Base-by-base conservation (phyloP, 2,113 vertebrate species). In the Apeltes quadracus region DNA sequence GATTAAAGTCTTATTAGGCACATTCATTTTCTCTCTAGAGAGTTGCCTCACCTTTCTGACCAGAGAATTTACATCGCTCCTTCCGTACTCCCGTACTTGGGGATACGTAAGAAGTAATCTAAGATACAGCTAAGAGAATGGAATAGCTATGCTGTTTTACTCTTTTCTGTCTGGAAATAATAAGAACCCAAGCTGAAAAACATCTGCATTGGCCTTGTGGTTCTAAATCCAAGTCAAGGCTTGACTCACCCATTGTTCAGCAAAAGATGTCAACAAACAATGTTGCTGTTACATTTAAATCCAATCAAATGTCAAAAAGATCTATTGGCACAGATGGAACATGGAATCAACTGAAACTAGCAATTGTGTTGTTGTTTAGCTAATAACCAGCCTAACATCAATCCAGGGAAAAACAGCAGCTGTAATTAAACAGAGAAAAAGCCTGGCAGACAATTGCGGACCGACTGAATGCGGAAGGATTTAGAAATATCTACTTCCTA, bases 171-270 rank as follows among this genome's bases (percentile, higher is more conserved):
- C 15, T 54, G 36, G 43, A 46, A 63, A 32, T 55, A 53, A 63
- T 4, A 5, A 55, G 48, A 36, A 34, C 48, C 27, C 20, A 50
- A 66, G n/a, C 0, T 16, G 0, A 43, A 43, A 20, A 50, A 50
- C 8, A 12, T 48, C 71, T 56, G 61, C 7, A 46, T 58, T 39
- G 34, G 59, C 38, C 59, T n/a, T 54, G 46, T 41, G 7, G 36
- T 61, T 41, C 57, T 51, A 29, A 34, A 39, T 48, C 27, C 66
- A 54, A 66, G 39, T 64, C 51, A 27, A 38, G 14, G 6, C 48
- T 36, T 73, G 71, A 73, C 61, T 73, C 70, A 73, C 13, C 5
- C 50, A 46, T 46, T 29, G 56, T 57, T 64, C 71, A 73, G 39
- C 39, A 23, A 64, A 46, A 73, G 38, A 46, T 25, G 51, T 64